Evolutionary conservation across 2,797 vertebrate genomes (phyloP).

Genomic region (Chiroxiphia lanceolata): DNA sequence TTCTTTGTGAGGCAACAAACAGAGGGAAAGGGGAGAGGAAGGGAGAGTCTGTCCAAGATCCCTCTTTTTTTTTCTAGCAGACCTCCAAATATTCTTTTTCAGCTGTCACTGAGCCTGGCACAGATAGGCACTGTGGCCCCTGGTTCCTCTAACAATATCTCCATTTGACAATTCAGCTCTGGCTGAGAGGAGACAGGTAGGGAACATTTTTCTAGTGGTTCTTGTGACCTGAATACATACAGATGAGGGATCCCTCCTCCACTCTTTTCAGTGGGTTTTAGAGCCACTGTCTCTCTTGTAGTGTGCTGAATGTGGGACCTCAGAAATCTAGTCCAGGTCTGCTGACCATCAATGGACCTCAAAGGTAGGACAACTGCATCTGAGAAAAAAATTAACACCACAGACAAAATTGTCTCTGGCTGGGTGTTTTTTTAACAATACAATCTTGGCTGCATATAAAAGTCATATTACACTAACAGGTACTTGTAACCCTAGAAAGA

Average conservation of each 20-base stretch:
- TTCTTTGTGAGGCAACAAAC: slow-evolving; percentile 35
- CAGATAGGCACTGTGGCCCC: not conserved
- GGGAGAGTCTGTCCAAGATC: not conserved
- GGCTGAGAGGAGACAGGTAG: not conserved
- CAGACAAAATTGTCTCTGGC: not conserved
- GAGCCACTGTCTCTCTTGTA: not conserved
- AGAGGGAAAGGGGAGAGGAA: slow-evolving; percentile 4
- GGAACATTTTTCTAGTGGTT: not conserved
- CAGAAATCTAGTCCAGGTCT: not conserved
- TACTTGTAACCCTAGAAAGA: not conserved
- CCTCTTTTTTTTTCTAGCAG: not conserved
- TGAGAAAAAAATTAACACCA: not conserved
- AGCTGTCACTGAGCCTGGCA: not conserved
- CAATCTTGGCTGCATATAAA: not conserved
- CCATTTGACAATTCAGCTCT: not conserved
- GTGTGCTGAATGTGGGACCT: not conserved
- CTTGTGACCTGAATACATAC: slow-evolving; percentile 8
- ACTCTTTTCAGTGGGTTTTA: not conserved
- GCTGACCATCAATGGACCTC: not conserved
- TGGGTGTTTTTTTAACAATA: not conserved
- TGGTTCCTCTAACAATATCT: not conserved
- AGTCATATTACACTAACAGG: not conserved
- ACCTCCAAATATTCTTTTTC: not conserved
- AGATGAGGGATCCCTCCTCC: not conserved
- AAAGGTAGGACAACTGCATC: not conserved